These are phyloP conservation scores for Potorous gilbertii DNA, from an alignment of 2,797 vertebrate species.

Conservation along the genomic window DNA sequence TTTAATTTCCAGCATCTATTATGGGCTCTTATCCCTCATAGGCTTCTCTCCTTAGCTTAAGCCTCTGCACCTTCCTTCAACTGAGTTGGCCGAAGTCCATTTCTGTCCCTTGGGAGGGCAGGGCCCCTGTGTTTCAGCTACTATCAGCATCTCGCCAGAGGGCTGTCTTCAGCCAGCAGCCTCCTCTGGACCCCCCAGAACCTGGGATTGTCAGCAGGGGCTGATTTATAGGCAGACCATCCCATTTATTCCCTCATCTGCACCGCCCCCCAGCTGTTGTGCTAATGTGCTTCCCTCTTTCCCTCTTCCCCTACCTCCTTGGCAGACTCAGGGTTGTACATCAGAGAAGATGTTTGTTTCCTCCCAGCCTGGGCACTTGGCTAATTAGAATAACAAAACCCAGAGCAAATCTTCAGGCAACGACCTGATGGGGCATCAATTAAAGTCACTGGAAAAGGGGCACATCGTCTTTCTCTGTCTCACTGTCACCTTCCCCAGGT, in stretches of 20 bases:
- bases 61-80: neutral
- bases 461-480: neutral
- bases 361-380: conserved; percentile 65
- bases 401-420: conserved; percentile 81
- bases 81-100: neutral
- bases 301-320: neutral
- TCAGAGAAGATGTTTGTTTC: conserved; percentile 68
- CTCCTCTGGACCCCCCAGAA: neutral
- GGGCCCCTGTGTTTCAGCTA: neutral
- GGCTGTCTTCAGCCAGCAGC: neutral
- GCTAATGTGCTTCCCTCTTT: neutral
- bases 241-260: neutral
- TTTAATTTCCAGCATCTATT: neutral
- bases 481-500: neutral
- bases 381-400: conserved; percentile 76
- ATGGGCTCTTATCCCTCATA: neutral
- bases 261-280: neutral
- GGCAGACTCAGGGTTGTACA: neutral
- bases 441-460: conserved; percentile 79
- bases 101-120: conserved; percentile 6
- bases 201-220: neutral
- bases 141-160: neutral
- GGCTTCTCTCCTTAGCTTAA: neutral
- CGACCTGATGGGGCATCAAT: conserved; percentile 79
- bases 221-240: conserved; percentile 26